Conservation (phyloP, 1,140 invertebrate species). For the Cephus cinctus region DNA sequence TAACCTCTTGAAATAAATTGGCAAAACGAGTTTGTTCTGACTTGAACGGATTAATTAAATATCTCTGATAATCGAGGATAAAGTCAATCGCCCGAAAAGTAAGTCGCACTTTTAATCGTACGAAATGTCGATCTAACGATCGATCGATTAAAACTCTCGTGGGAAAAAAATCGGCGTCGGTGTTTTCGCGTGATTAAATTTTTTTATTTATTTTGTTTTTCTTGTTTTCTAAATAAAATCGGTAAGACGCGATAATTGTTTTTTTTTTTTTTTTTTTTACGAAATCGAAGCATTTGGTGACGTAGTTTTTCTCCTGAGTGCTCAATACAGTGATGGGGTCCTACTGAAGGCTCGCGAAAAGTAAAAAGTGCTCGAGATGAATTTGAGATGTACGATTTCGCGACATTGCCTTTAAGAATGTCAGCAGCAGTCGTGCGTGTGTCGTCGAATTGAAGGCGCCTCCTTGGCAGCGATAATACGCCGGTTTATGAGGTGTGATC, state of each 20-base stretch:
- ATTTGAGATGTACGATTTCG: slow-evolving; percentile 36
- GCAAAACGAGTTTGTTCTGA: too few relatives aligned
- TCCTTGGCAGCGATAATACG: too few relatives aligned
- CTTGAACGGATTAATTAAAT: too few relatives aligned
- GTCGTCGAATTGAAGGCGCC: slow-evolving; percentile 18
- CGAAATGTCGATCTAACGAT: background rate
- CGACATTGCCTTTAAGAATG: slow-evolving; percentile 28
- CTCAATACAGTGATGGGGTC: too few relatives aligned
- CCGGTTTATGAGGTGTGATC: too few relatives aligned
- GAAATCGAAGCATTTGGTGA: too few relatives aligned
- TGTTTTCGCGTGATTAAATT: too few relatives aligned
- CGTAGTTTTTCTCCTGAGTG: too few relatives aligned
- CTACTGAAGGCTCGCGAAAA: background rate
- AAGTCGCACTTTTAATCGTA: background rate
- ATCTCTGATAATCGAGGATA: too few relatives aligned
- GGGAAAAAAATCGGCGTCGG: too few relatives aligned
- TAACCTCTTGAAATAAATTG: too few relatives aligned
- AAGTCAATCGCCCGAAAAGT: too few relatives aligned
- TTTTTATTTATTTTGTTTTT: background rate
- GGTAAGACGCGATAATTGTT: background rate
- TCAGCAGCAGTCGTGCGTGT: slow-evolving; percentile 20
- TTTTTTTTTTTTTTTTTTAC: background rate
- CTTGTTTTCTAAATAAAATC: background rate
- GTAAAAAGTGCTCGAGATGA: slow-evolving; percentile 21
- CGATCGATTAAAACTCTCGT: background rate